Evolutionary conservation across 2,113 vertebrate genomes (phyloP).

Genomic region (Morone saxatilis): DNA sequence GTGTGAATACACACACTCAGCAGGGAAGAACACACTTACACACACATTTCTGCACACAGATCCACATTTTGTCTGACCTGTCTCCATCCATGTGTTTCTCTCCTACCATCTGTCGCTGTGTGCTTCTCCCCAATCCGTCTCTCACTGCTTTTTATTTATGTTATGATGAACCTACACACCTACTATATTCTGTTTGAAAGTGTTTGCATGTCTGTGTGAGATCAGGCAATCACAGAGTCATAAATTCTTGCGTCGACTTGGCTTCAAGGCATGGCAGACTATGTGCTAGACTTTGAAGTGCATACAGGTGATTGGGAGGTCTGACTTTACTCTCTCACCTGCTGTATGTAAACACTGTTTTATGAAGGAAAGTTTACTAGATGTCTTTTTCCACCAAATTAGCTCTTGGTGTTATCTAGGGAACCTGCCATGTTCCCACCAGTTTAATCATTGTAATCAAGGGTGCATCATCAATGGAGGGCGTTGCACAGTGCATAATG

Average conservation of each 20-base stretch:
- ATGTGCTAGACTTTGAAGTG: not conserved
- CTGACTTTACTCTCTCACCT: not conserved
- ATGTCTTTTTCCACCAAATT: not conserved
- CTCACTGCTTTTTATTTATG: not conserved
- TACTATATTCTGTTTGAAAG: not conserved
- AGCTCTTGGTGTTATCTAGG: too few relatives aligned
- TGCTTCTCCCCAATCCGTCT: not conserved
- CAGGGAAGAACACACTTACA: conserved; percentile 13
- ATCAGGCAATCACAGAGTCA: not conserved
- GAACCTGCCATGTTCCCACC: too few relatives aligned
- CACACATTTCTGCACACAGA: conserved; percentile 24
- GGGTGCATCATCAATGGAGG: too few relatives aligned
- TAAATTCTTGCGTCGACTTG: not conserved
- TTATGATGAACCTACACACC: not conserved
- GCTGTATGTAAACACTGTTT: not conserved
- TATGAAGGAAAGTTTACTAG: not conserved
- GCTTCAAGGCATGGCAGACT: not conserved
- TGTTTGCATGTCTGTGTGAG: not conserved
- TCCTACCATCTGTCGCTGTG: not conserved
- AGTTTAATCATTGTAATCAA: too few relatives aligned
- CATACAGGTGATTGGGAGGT: not conserved
- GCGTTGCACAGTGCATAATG: too few relatives aligned
- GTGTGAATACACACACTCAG: not conserved
- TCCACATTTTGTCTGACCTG: not conserved
- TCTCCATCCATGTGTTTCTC: not conserved